Percentiles rank a stretch among this genome's conserved stretches.
Evolutionary conservation across 1,140 invertebrate species (phyloP).

Genomic region (Medauroidea extradentata): DNA sequence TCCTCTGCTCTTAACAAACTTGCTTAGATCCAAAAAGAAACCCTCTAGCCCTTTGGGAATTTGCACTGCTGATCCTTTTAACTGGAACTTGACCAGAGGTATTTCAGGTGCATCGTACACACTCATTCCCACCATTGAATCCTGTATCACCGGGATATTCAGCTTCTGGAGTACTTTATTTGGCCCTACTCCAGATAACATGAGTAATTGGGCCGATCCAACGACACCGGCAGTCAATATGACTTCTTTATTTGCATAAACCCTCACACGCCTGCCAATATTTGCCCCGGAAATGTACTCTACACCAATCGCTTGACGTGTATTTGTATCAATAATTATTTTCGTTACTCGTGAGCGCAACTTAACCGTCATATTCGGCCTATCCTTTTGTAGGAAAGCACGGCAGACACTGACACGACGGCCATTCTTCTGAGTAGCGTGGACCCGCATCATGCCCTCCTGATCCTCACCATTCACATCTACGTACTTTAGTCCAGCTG

Average conservation of each 20-base stretch:
- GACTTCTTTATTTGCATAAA: slow-evolving; percentile 31
- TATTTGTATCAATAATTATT: slow-evolving; percentile 60
- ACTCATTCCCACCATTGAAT: slow-evolving; percentile 75
- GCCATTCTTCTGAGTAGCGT: slow-evolving; percentile 2
- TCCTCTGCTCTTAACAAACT: neutral
- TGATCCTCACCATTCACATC: neutral
- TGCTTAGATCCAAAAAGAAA: neutral
- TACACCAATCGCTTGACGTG: slow-evolving; percentile 58
- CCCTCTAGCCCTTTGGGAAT: neutral
- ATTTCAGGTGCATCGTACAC: slow-evolving; percentile 67
- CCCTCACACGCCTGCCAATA: neutral
- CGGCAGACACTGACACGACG: neutral
- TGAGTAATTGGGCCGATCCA: slow-evolving; percentile 36
- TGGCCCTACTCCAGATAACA: slow-evolving; percentile 46
- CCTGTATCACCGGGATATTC: slow-evolving; percentile 44
- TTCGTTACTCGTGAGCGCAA: slow-evolving; percentile 49
- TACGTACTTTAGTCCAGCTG: neutral
- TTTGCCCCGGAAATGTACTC: slow-evolving; percentile 51
- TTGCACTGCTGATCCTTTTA: neutral
- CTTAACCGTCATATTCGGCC: neutral
- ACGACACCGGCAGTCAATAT: slow-evolving; percentile 37
- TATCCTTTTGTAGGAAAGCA: neutral
- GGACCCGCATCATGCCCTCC: neutral
- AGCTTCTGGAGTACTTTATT: slow-evolving; percentile 29
- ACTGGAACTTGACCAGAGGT: neutral